A percentile compares a stretch with the other conserved stretches of the same genome.
Evolutionary conservation across 2,113 vertebrate species (phyloP).

Genomic region (Nothobranchius kuhntae): DNA sequence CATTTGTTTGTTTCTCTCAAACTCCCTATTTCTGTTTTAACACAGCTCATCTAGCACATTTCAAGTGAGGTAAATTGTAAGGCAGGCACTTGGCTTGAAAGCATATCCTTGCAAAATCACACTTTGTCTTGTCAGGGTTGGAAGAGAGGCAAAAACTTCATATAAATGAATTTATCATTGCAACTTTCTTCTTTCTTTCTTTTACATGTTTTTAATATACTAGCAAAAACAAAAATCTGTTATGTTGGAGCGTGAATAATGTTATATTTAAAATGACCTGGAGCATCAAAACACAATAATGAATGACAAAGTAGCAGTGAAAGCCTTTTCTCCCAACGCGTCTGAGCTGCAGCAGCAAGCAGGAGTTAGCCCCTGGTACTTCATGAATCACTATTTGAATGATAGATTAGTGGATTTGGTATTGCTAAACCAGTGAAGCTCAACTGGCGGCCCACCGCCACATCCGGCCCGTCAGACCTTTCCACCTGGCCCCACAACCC

Average conservation of each 20-base stretch:
- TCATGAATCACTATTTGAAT: too few relatives aligned
- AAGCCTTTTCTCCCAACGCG: too few relatives aligned
- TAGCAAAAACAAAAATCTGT: not conserved
- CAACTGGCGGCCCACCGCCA: too few relatives aligned
- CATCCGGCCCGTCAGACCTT: too few relatives aligned
- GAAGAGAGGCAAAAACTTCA: conserved; percentile 13
- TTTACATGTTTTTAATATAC: not conserved
- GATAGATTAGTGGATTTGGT: too few relatives aligned
- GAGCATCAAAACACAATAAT: not conserved
- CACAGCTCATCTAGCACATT: conserved; percentile 45
- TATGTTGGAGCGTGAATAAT: not conserved
- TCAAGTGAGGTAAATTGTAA: conserved; percentile 43
- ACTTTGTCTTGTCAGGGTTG: conserved; percentile 15
- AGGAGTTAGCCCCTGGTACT: too few relatives aligned
- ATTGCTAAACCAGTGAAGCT: too few relatives aligned
- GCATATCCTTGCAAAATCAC: conserved; percentile 21
- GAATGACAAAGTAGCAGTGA: not conserved
- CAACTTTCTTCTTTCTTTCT: not conserved
- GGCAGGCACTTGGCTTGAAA: conserved; percentile 25
- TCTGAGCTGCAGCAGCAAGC: too few relatives aligned
- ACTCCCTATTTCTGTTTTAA: conserved; percentile 44
- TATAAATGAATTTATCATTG: conserved; percentile 12
- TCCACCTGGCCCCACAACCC: too few relatives aligned
- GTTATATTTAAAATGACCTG: not conserved
- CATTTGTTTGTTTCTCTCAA: conserved; percentile 42